A percentile compares a stretch with the other conserved stretches of the same genome.
Conservation (phyloP, 92 coral and sea anemone species). For the Phenganax subtilis region DNA sequence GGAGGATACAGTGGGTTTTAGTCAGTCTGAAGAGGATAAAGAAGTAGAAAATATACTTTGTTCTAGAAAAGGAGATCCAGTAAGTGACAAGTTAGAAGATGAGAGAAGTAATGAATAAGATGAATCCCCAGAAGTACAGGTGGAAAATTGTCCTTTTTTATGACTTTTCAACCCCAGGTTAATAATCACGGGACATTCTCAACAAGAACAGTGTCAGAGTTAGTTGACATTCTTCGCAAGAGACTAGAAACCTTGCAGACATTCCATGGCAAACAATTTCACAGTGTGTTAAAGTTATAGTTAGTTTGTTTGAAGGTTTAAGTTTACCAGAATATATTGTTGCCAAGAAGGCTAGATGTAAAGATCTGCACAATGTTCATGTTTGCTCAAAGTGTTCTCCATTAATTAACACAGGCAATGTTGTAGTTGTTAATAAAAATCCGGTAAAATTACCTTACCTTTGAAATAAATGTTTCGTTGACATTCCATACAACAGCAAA, state of each 20-base stretch:
- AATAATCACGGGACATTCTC: not conserved
- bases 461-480: constrained; percentile 47
- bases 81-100: not conserved
- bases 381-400: not conserved
- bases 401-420: not conserved
- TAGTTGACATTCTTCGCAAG: constrained; percentile 10
- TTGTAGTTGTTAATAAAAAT: not conserved
- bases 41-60: not conserved
- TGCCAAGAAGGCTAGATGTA: constrained; percentile 55
- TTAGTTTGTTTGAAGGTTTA: constrained; percentile 56
- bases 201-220: not conserved
- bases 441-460: constrained; percentile 31
- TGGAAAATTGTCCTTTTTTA: not conserved
- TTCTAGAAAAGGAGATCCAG: not conserved
- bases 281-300: constrained; percentile 49
- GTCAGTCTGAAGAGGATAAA: constrained; percentile 8
- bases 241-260: constrained; percentile 44
- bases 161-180: not conserved
- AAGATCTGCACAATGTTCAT: constrained; percentile 41
- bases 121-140: not conserved
- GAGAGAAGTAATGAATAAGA: not conserved
- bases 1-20: not conserved
- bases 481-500: constrained; percentile 41
- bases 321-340: constrained; percentile 51
- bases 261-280: constrained; percentile 43